These are phyloP conservation scores for Stigmatopora argus DNA, from an alignment of 2,113 vertebrate genomes.

Conservation along the genomic window DNA sequence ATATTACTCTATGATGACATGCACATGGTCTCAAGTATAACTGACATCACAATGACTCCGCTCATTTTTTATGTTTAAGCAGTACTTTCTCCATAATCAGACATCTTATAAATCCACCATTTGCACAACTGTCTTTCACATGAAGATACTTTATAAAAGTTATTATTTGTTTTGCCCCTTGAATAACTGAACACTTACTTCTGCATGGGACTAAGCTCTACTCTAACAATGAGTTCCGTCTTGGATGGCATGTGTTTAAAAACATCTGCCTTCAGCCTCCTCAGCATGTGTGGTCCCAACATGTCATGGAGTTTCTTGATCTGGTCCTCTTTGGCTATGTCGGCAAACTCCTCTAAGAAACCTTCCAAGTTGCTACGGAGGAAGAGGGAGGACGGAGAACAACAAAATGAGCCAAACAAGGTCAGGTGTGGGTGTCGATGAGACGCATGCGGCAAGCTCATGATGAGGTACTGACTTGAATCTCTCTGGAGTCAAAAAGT, in stretches of 20 bases:
- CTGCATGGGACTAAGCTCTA: slow-evolving; percentile 96
- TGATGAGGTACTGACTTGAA: slow-evolving; percentile 80
- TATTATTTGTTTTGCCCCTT: no score
- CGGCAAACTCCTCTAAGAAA: slow-evolving; percentile 96
- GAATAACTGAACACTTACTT: slow-evolving; percentile 74
- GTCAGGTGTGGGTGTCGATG: background rate
- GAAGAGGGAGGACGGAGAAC: background rate
- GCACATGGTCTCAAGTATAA: no score
- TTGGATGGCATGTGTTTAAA: slow-evolving; percentile 99
- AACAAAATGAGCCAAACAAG: background rate
- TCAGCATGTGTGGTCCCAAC: slow-evolving; percentile 94
- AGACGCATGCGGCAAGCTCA: background rate
- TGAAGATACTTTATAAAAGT: no score
- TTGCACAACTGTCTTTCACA: no score
- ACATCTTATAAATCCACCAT: no score
- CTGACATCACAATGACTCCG: no score
- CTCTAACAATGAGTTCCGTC: slow-evolving; percentile 91
- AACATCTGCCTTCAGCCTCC: slow-evolving; percentile 94
- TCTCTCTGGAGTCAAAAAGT: slow-evolving; percentile 91
- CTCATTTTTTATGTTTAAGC: no score
- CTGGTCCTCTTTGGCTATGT: slow-evolving; percentile 98
- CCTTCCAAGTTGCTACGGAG: slow-evolving; percentile 87
- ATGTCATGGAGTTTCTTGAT: slow-evolving; percentile 98
- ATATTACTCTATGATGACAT: no score
- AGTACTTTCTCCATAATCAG: no score